Evolutionary conservation across 2,797 vertebrate species (phyloP).

Genomic region (Champsocephalus gunnari): DNA sequence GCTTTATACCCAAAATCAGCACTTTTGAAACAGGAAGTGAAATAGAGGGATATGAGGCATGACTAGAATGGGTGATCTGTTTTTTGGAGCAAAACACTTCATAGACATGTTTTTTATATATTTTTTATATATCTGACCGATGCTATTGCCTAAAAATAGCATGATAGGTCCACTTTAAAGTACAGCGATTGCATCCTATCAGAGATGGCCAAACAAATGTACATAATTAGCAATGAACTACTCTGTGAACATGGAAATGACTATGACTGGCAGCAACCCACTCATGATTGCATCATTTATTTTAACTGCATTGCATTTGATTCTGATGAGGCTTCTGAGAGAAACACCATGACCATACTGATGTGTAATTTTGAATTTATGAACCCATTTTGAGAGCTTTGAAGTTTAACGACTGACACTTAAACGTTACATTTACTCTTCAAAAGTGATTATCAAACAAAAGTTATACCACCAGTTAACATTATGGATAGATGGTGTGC

Average conservation of each 20-base stretch:
- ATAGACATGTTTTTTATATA: too few species aligned
- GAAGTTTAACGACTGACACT: not conserved
- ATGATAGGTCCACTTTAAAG: not conserved
- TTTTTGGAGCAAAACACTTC: too few species aligned
- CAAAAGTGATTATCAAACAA: not conserved
- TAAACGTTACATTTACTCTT: not conserved
- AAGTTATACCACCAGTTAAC: not conserved
- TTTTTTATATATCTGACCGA: too few species aligned
- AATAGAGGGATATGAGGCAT: too few species aligned
- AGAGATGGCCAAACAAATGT: not conserved
- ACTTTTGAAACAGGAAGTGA: too few species aligned
- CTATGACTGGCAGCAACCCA: not conserved
- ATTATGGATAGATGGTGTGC: not conserved
- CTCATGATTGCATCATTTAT: not conserved
- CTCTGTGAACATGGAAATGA: constrained; percentile 13
- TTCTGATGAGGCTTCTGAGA: not conserved
- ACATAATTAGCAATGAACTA: not conserved
- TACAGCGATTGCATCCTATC: not conserved
- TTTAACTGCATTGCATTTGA: not conserved
- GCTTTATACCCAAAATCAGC: too few species aligned
- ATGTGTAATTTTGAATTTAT: not conserved
- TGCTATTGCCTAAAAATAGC: too few species aligned
- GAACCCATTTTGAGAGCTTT: not conserved
- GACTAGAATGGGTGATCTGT: too few species aligned
- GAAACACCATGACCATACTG: not conserved